Evolutionary conservation across 2,113 vertebrate species (phyloP).

Genomic region (Aptenodytes forsteri): DNA sequence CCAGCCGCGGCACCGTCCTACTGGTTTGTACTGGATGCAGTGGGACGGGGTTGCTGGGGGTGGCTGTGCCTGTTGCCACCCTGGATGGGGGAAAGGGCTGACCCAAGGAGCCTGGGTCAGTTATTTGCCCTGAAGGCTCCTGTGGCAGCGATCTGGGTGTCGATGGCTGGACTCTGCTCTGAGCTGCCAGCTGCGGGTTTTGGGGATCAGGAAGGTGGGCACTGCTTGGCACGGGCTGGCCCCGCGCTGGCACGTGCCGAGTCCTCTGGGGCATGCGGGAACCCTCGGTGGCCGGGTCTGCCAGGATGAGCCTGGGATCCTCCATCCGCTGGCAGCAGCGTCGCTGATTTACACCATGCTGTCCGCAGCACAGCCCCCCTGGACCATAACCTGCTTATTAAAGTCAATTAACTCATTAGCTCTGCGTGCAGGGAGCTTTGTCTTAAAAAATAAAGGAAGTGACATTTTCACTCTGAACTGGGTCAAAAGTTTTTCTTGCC

Average conservation of each 20-base stretch:
- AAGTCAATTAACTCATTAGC: not conserved
- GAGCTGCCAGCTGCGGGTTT: not conserved
- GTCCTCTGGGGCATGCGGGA: not conserved
- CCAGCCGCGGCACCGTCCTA: not conserved
- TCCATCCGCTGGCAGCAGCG: not conserved
- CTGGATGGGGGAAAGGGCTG: not conserved
- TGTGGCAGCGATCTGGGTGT: fast-evolving
- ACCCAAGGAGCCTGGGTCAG: not conserved
- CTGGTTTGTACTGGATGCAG: not conserved
- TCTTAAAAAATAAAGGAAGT: not conserved
- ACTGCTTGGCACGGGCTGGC: not conserved
- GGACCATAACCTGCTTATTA: not conserved
- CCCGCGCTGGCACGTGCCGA: fast-evolving
- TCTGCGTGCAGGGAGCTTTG: fast-evolving
- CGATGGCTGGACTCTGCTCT: not conserved
- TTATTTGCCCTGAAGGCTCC: not conserved
- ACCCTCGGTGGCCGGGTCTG: not conserved
- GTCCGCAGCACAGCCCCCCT: not conserved
- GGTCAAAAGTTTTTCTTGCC: not conserved
- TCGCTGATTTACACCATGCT: fast-evolving
- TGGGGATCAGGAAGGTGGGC: not conserved
- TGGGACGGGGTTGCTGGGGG: not conserved
- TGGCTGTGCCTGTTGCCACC: not conserved
- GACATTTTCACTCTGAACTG: not conserved
- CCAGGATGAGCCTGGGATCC: fast-evolving